Percentiles rank a stretch among this genome's conserved stretches.
Conservation (phyloP, 2,797 vertebrate genomes). For the Phataginus tetradactyla region DNA sequence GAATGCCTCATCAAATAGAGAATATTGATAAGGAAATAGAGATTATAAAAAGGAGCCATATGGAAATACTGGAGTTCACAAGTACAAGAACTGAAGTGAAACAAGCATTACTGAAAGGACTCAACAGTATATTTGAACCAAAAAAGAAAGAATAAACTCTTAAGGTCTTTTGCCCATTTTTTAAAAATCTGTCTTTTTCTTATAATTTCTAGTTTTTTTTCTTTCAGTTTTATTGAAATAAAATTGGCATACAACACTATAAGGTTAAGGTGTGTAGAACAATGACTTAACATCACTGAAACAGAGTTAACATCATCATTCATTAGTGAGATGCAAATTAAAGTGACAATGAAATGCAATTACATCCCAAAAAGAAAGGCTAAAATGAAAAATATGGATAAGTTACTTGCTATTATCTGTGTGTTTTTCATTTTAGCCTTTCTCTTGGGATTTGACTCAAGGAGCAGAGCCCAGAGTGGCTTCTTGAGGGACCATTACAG, state of each 20-base stretch:
- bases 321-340: conserved; percentile 8
- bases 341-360: neutral
- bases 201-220: no score
- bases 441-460: neutral
- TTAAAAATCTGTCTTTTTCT: no score
- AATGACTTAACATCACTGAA: neutral
- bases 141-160: neutral
- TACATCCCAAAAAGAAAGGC: neutral
- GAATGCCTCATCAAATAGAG: neutral
- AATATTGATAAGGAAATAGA: neutral
- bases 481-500: neutral
- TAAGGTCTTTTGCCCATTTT: no score
- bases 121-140: neutral
- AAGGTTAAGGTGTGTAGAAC: no score
- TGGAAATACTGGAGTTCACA: neutral
- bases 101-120: neutral
- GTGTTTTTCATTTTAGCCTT: neutral
- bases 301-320: neutral
- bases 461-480: no score
- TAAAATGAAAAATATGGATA: neutral
- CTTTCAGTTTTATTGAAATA: no score
- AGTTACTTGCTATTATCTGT: neutral
- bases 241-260: no score
- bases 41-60: neutral
- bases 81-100: neutral